These are phyloP conservation scores for Cephalopterus ornatus DNA, from an alignment of 2,113 vertebrate species.

Conservation along the genomic window DNA sequence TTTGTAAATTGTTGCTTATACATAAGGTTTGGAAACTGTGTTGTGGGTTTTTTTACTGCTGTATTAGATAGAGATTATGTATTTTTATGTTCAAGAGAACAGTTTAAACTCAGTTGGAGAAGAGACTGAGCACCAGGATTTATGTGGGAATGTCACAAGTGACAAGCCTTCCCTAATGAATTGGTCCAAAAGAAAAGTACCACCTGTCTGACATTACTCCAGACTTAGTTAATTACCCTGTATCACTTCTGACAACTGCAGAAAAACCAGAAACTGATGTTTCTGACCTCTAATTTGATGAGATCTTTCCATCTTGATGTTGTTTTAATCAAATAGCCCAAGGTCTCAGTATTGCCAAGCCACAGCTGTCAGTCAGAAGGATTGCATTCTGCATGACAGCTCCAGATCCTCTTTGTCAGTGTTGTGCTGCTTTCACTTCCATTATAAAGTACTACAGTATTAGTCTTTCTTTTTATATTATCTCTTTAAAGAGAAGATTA, in stretches of 20 bases:
- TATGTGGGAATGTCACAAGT: slow-evolving; percentile 16
- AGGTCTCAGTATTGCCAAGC: background rate
- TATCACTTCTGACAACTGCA: slow-evolving; percentile 43
- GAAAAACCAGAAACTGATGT: slow-evolving; percentile 10
- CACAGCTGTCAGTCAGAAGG: background rate
- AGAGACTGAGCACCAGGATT: background rate
- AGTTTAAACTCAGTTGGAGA: background rate
- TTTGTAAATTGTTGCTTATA: background rate
- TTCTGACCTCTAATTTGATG: slow-evolving; percentile 42
- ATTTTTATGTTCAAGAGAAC: background rate
- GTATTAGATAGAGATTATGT: background rate
- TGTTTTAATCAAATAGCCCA: slow-evolving; percentile 39
- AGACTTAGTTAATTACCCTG: slow-evolving; percentile 26
- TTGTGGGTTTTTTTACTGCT: background rate
- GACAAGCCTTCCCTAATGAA: slow-evolving; percentile 38
- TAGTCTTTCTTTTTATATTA: background rate
- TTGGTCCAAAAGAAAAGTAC: slow-evolving; percentile 29
- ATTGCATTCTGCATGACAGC: background rate
- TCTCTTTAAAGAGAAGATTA: background rate
- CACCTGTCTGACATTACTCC: slow-evolving; percentile 40
- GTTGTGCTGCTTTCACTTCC: background rate
- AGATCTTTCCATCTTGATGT: slow-evolving; percentile 1
- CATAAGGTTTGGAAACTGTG: background rate
- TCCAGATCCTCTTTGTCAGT: background rate
- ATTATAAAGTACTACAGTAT: background rate